Base-by-base conservation (phyloP, 2,113 vertebrate genomes). In the Crotophaga sulcirostris region DNA sequence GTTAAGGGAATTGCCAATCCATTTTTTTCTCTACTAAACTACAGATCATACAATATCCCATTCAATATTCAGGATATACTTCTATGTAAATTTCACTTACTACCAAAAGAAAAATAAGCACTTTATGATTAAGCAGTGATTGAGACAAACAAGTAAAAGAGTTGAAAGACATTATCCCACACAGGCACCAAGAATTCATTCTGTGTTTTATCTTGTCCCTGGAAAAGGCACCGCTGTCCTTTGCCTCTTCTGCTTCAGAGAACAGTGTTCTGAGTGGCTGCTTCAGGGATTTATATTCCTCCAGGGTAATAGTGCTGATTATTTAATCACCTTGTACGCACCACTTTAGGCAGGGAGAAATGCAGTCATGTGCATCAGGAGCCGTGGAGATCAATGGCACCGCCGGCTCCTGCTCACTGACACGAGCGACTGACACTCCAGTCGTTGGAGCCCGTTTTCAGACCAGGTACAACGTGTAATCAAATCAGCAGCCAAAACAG, bases 261-360 rank as follows among this genome's bases (percentile, higher is more conserved):
- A 11, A 25, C 12, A 3, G 34, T 3, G 59, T 77, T 89, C 85
- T 88, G 68, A 87, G 76, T 25, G 69, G 78, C 88, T 89, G 90
- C 86, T 76, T 85, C 33, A 33, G 91, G 91, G 91, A 94, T 91
- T 97, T 92, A 95, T 96, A 93, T 97, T 97, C 94, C 97, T 96
- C 96, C 14, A 19, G 87, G 74, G 96, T 89, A 95, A 96, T 76
- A 84, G 86, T 44, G 26, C 69, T 97, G 96, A 98, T 97, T 97
- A 97, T 95, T 98, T 97, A 97, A 97, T 97, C 96, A 95, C 90
- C 94, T 97, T 82, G 92, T 88, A 94, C 26, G 75, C 24, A 60
- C 92, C 94, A 90, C 95, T n/a, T 97, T 95, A 96, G 94, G 86
- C 96, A 95, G 90, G 95, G 68, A 90, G 93, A 94, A 90, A 96